Evolutionary conservation across 2,797 vertebrate genomes (phyloP), one percentile per base, ranked within the genome.

Genomic region (Enteromius trimaculatus): DNA sequence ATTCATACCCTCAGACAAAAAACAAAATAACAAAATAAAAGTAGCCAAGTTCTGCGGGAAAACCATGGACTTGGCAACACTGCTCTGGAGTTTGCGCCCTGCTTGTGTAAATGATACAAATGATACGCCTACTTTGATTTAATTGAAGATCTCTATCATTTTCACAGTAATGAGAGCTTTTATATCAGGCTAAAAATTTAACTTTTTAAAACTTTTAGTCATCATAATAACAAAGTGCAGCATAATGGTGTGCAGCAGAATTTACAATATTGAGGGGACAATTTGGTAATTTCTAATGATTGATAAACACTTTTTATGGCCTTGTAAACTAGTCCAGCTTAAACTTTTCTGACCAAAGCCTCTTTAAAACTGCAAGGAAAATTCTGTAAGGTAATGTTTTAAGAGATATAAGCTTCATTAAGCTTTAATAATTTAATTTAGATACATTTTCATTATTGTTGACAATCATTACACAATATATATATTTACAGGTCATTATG

Each of bases 341-440:
- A 60, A 51, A 49, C 23, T 17, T 51, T 49, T 39, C 29, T 14
- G 31, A 47, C 37, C n/a, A 7, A 17, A 34, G 13, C 1, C 7
- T 16, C 42, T 53, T 1, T 49, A 42, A 82, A 82, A 64, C 70
- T 13, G 29, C 19, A 75, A 75, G 31, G 47, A 82, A 77, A 87
- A 87, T 88, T 92, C 88, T 87, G 85, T 91, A 89, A 90, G 90
- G 92, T 88, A 92, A 65, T 14, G 55, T 60, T 65, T 26, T 82
- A 86, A 77, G 70, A 93, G 92, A 93, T 92, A 93, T 92, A 93
- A 94, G 92, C 93, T 94, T 91, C 92, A 92, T 93, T 89, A 87
- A 93, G 91, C 93, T 95, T 95, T 95, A 95, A 95, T 95, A 94
- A 95, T 95, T 95, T 90, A 93, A 94, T 95, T 95, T 94, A 94